phyloP scores from a whole-genome alignment of 2,888 invertebrate genomes.

The Hemaris fuciformis region DNA sequence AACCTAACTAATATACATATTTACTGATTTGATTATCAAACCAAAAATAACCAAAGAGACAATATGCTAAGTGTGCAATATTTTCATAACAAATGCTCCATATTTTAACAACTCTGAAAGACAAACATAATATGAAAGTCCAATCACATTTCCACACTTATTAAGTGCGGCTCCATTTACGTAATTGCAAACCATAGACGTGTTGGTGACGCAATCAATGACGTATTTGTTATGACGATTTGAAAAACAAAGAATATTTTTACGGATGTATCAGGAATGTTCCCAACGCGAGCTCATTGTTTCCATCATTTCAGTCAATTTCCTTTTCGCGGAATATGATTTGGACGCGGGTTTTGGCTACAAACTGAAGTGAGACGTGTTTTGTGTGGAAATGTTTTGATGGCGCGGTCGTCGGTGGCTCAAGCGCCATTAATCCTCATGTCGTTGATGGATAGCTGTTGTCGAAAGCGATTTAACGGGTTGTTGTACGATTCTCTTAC shows the following conservation, averaged over 20 bases:
- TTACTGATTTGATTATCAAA: too few relatives aligned
- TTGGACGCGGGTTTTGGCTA: background rate
- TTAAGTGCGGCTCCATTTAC: background rate
- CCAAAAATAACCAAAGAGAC: too few relatives aligned
- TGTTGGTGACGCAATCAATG: background rate
- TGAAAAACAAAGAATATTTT: background rate
- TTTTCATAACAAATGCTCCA: too few relatives aligned
- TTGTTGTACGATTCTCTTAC: constrained; percentile 27
- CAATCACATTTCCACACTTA: background rate
- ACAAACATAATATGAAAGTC: background rate
- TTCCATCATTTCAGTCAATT: background rate
- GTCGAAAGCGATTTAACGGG: constrained; percentile 39
- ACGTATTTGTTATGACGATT: background rate
- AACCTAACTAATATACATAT: background rate
- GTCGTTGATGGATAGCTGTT: constrained; percentile 42
- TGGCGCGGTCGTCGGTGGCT: constrained; percentile 13
- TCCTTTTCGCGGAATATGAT: background rate
- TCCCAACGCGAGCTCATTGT: background rate
- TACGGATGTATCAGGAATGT: background rate
- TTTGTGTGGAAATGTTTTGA: constrained; percentile 29
- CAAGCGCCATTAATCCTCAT: constrained; percentile 35
- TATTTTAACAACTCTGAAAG: too few relatives aligned
- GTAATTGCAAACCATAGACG: background rate
- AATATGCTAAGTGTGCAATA: too few relatives aligned
- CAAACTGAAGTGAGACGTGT: background rate